Evolutionary conservation across 2,797 vertebrate genomes (phyloP), one percentile per base, ranked within the genome.

Genomic region (Salmo trutta): DNA sequence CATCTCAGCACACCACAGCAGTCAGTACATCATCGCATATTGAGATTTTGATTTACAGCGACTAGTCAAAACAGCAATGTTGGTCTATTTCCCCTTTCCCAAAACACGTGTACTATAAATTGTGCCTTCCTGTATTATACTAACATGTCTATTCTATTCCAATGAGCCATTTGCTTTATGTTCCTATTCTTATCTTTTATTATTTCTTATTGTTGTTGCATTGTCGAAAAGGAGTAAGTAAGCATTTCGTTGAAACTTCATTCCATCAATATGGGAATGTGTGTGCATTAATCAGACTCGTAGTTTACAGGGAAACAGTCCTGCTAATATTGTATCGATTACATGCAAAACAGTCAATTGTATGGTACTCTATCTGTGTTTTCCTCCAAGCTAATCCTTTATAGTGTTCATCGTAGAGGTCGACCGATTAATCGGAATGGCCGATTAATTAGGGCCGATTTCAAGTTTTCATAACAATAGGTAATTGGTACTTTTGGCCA

Each of bases 21-120:
- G 52, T 56, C 29, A 69, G 41, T 47, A 47, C 41, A 3, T 47
- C 41, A 47, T 47, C 41, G 14, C 41, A 14, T 12, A 17, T 5
- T 70, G 51, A 36, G 19, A 41, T 72, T 71, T 64, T 47, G 4
- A 77, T 73, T 52, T 29, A 71, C 67, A 71, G 52, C 29, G 33
- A 59, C 31, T 5, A 62, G 67, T 59, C 68, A 76, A 69, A 56
- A 71, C 68, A 64, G 53, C 68, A 27, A 8, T 62, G 64, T 19
- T 62, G 53, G 67, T 47, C 41, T 47, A 47, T 47, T 47, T 10
- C 41, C 41, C 41, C 41, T 14, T 47, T 10, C 10, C 41, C 10
- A 47, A 47, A 47, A 47, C 10, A 47, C 10, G 10, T 3, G 41
- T 47, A 47, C 41, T 47, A 47, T 47, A 47, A 47, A 47, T 47